Evolutionary conservation across 2,797 vertebrate species (phyloP), one percentile per base, ranked within the genome.

Genomic region (Peromyscus eremicus): DNA sequence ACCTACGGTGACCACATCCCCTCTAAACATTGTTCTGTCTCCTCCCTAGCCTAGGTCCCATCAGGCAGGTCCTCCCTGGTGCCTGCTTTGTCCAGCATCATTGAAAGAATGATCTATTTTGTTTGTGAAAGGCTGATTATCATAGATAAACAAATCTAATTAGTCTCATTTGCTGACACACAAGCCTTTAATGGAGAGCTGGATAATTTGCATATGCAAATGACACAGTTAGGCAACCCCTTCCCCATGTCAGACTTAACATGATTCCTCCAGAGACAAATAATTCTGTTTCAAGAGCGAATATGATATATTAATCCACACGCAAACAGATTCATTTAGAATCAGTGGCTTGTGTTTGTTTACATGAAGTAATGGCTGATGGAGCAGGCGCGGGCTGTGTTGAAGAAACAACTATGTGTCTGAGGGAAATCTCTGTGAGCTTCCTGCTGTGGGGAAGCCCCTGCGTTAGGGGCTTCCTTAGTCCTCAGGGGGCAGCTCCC

Each of bases 141-240:
- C 98, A 97, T 97, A 98, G 98, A 98, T 98, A 98, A 98, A 98
- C 98, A 97, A 98, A 98, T 98, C 98, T 98, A 98, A 99, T 99
- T 98, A 99, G 98, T 98, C 98, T 98, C 98, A 98, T 98, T 99
- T 98, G 98, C 98, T 98, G 98, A 98, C 98, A 99, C 96, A 98
- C 97, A 98, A 98, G 98, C 97, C 98, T 98, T 98, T 99, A 98
- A 98, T 98, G 98, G 98, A 94, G 66, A 97, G 96, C 97, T 97
- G 98, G 98, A 98, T 98, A 98, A 98, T 99, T 98, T 99, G 98
- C 98, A 98, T 99, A 99, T 98, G 98, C 98, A 99, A 98, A 99
- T 98, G 97, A 96, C 49, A 37, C 96, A 80, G 97, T 98, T 96
- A 97, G 91, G 97, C 55, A 75, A 37, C n/a, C 87, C 73, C 85